These are phyloP conservation scores for Melieria picta DNA, from an alignment of 2,888 invertebrate species.

Conservation along the genomic window DNA sequence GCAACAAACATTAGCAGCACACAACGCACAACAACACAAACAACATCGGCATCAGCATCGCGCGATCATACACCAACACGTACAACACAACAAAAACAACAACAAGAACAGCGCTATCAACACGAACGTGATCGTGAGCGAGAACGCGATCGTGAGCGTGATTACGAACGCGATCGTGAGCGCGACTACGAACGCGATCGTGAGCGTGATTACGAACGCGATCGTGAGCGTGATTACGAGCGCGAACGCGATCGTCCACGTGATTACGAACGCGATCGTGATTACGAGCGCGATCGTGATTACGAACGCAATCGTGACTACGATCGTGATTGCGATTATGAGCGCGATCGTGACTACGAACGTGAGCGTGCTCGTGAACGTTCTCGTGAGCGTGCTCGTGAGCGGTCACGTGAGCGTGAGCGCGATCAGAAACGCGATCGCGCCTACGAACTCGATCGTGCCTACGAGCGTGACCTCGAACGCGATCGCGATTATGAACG, in stretches of 20 bases:
- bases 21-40: constrained; percentile 29
- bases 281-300: not conserved
- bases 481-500: not conserved
- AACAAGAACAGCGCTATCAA: constrained; percentile 24
- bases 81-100: constrained; percentile 39
- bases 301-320: not conserved
- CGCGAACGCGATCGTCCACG: constrained; percentile 22
- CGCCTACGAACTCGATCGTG: not conserved
- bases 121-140: constrained; percentile 7
- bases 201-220: not conserved
- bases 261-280: constrained; percentile 1
- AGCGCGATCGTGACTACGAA: constrained; percentile 38
- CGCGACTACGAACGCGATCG: not conserved
- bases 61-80: constrained; percentile 43
- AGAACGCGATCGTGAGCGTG: constrained; percentile 21
- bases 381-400: not conserved
- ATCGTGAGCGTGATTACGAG: constrained; percentile 1
- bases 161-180: constrained; percentile 2
- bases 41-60: constrained; percentile 37
- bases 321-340: not conserved
- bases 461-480: not conserved
- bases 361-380: constrained; percentile 26
- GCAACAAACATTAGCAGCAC: constrained; percentile 25
- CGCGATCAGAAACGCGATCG: constrained; percentile 7
- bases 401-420: constrained; percentile 3